These are phyloP conservation scores for Clarias platycephalus DNA, from an alignment of 2,797 vertebrate species.

Conservation along the genomic window DNA sequence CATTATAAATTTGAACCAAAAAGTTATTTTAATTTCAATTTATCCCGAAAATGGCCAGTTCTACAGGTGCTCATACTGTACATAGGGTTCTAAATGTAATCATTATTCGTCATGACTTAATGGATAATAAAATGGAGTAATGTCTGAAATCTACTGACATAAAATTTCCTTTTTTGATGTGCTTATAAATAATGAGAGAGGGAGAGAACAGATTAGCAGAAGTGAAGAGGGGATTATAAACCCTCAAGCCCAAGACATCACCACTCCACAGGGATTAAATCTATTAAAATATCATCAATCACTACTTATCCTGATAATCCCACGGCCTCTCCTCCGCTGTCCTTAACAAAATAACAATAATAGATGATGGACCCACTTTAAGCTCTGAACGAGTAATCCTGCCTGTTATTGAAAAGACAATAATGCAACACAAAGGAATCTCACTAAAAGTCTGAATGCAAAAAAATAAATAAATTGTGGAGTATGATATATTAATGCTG, in stretches of 20 bases:
- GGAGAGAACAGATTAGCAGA: conserved; percentile 50
- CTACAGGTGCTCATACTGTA: too few relatives aligned
- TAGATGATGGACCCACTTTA: conserved; percentile 50
- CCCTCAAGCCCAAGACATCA: conserved; percentile 44
- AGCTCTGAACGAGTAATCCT: conserved; percentile 40
- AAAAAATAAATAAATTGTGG: neutral
- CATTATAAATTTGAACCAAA: neutral
- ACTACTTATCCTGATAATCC: conserved; percentile 53
- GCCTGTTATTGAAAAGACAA: conserved; percentile 39
- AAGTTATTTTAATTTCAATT: neutral
- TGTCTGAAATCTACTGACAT: neutral
- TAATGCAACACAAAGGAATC: conserved; percentile 21
- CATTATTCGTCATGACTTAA: neutral
- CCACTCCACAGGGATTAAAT: conserved; percentile 50
- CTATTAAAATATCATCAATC: conserved; percentile 60
- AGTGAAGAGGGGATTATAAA: conserved; percentile 49
- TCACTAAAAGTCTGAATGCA: conserved; percentile 10
- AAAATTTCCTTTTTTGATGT: conserved; percentile 32
- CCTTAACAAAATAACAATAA: conserved; percentile 53
- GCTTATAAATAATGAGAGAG: conserved; percentile 38
- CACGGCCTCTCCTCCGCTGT: conserved; percentile 25
- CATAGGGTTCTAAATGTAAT: neutral
- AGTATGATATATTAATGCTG: neutral
- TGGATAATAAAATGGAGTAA: neutral
- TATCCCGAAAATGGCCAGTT: neutral